Base-by-base conservation (phyloP, 2,888 invertebrate genomes). In the Cheilosia vernalis region DNA sequence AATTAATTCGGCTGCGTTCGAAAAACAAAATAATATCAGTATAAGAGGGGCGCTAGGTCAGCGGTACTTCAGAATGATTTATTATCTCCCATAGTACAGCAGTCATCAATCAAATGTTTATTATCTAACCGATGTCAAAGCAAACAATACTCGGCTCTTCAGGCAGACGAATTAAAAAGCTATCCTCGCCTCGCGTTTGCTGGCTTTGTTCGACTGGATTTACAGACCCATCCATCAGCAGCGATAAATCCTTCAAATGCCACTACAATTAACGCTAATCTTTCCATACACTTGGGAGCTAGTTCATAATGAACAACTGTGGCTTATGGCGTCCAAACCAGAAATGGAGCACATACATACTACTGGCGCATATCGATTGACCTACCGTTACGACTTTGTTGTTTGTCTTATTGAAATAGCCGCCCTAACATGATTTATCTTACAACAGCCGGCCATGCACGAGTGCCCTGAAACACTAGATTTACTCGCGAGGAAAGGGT, bases 21-120 rank as follows among this genome's bases (percentile, higher is more conserved):
- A 33, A 17, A 61, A 53, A 58, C 21, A 1, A 51, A 42, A 42
- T 17, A 30, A 15, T 49, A 30, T 33, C 67, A 53, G 27, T 37
- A 47, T n/a, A 64, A 53, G 24, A 58, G 53, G 64, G 58, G 42
- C 56, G 40, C 42, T 60, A 64, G 63, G 49, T 66, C 74, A 66
- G 63, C 51, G 63, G 44, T 44, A 70, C 84, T 84, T 61, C 63
- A 69, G 15, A 58, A 74, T 79, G 84, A 80, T 84, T 70, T 70
- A 84, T 84, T 60, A 70, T 74, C 73, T 33, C 42, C 27, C 24
- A n/a, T 10, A 15, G 33, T 30, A 47, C 47, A 37, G 19, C 1
- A 40, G 44, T 64, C 63, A 84, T 84, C 80, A 74, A 84, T 84
- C 84, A 80, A 70, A 63, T 30, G 5, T 74, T 79, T 69, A 63